phyloP scores from a whole-genome alignment of 2,888 invertebrate genomes.

The Tachina grossa region DNA sequence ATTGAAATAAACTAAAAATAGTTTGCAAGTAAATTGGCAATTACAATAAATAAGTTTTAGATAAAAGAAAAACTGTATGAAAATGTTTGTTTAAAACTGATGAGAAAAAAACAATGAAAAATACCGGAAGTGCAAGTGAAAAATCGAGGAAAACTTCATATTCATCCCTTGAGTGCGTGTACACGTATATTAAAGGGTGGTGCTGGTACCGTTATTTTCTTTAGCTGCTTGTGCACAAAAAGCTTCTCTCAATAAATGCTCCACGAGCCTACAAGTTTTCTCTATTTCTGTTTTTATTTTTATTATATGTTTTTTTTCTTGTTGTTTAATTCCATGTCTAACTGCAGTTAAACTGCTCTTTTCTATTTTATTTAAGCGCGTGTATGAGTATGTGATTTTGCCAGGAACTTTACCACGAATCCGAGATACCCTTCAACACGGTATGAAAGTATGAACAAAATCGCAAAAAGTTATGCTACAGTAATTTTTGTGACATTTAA shows the following conservation, averaged over 20 bases:
- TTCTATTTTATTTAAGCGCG: constrained; percentile 2
- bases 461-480: no score
- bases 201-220: constrained; percentile 35
- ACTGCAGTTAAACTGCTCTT: constrained; percentile 56
- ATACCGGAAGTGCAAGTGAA: constrained; percentile 69
- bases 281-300: constrained; percentile 24
- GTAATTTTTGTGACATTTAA: no score
- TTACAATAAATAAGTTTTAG: not conserved
- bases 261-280: constrained; percentile 19
- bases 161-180: constrained; percentile 57
- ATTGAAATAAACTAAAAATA: not conserved
- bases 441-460: no score
- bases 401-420: constrained; percentile 19
- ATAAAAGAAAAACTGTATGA: not conserved
- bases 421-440: not conserved
- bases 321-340: constrained; percentile 46
- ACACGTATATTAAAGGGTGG: constrained; percentile 40
- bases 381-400: not conserved
- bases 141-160: constrained; percentile 56
- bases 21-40: constrained; percentile 2
- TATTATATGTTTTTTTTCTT: constrained; percentile 4
- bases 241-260: constrained; percentile 45
- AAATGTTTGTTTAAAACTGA: constrained; percentile 3
- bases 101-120: constrained; percentile 25
- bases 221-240: not conserved